Base-by-base conservation (phyloP, 2,113 vertebrate species). In the Suricata suricatta region DNA sequence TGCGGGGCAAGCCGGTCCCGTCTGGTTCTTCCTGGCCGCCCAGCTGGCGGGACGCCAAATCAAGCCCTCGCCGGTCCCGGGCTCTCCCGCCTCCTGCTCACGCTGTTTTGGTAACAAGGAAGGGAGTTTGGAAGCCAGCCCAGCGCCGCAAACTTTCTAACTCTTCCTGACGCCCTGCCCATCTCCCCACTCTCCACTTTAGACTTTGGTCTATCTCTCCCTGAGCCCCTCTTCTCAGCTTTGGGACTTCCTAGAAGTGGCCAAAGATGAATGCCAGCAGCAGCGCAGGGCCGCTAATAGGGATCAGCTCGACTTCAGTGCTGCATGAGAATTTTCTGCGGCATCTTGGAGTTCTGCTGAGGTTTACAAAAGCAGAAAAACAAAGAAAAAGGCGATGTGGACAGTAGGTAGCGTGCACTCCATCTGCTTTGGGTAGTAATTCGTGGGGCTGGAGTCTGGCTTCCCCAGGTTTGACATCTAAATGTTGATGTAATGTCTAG, bases 251-350 rank as follows among this genome's bases (percentile, higher is more conserved):
- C 96, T 80, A 94, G 97, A 98, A 99, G 98, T 98, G 98, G 94
- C 97, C 94, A 97, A 99, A 98, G 98, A 99, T 99, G 99, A 99
- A 99, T 97, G 99, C 98, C 98, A 99, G 99, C 98, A 99, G 99
- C 99, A 99, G 99, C 99, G 99, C 99, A 99, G 99, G 99, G 99
- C 99, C 98, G 99, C 99, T 95, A 98, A 31, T 99, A 94, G 99
- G 99, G 97, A 99, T 99, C 57, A 99, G 97, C 99, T 99, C 98
- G 99, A 99, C 98, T 99, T 99, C 92, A 99, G 99, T 81, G 99
- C 99, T 99, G 98, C 99, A 99, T 97, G 99, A 97, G 60, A 71
- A 85, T 35, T 88, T 96, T 63, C 82, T 38, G 35, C 47, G 21
- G 38, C 68, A 95, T 87, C 93, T 96, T 97, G 4, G 64, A 95